phyloP scores from a whole-genome alignment of 2,797 vertebrate species.

The Lophius americanus region DNA sequence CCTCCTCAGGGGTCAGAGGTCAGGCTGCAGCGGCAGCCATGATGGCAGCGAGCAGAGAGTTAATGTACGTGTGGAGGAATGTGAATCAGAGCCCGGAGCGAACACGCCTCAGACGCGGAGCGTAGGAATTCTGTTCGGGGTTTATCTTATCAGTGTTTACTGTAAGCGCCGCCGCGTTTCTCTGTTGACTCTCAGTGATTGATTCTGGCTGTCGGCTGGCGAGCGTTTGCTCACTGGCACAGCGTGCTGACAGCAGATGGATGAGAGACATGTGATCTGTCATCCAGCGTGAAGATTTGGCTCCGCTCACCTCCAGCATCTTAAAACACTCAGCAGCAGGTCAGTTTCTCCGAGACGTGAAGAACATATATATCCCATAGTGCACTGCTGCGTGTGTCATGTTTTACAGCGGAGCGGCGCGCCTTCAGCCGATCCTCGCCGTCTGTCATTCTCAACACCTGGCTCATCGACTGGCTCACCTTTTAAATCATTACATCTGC shows the following conservation, averaged over 20 bases:
- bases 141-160: constrained; percentile 62
- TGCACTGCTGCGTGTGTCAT: too few species aligned
- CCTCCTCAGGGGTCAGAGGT: constrained; percentile 30
- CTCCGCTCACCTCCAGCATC: neutral
- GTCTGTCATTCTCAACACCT: too few species aligned
- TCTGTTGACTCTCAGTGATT: constrained; percentile 43
- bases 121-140: constrained; percentile 44
- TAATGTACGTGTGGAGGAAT: constrained; percentile 17
- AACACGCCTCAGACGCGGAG: constrained; percentile 35
- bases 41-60: neutral
- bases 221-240: constrained; percentile 14
- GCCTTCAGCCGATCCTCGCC: too few species aligned
- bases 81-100: constrained; percentile 7
- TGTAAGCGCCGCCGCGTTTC: constrained; percentile 40
- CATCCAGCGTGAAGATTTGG: neutral
- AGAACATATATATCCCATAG: too few species aligned
- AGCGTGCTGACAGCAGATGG: neutral
- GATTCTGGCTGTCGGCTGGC: constrained; percentile 12
- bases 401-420: too few species aligned
- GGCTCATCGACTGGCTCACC: too few species aligned
- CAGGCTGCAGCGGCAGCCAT: neutral
- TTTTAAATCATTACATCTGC: too few species aligned
- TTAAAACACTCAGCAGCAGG: too few species aligned
- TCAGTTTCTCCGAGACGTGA: too few species aligned
- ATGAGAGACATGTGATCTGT: constrained; percentile 11